Base-by-base conservation (phyloP, 2,888 invertebrate genomes). In the Hofmannophila pseudospretella region DNA sequence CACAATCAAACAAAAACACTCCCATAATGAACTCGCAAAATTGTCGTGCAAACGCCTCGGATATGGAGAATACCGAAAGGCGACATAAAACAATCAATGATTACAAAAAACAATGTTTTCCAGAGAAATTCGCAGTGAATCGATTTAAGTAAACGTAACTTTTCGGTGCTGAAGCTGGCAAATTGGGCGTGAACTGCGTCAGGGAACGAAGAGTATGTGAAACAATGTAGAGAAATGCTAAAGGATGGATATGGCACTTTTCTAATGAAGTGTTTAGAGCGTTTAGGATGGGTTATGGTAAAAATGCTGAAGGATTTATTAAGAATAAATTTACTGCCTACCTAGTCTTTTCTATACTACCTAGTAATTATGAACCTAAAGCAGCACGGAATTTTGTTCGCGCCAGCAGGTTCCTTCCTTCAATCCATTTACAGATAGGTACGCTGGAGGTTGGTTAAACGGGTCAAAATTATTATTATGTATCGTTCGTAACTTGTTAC, bases 101-200 rank as follows among this genome's bases (percentile, higher is more conserved):
- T n/a, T n/a, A 16, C 16, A 3, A 16, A 16, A 16, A 16, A 16
- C 16, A 16, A 16, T 28, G 28, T 34, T 12, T 32, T 38, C 25
- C 26, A 32, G 29, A 49, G 47, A 52, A 52, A 27, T 49, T 52
- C 46, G 40, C 48, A 26, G 20, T 51, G 32, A 58, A 65, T 64
- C 57, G 55, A 59, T 61, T 62, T 67, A 61, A 66, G 61, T 59
- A 59, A 59, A 58, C 58, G 52, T 71, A 64, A 68, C 69, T 69
- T 69, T 70, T 71, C 69, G 63, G 57, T 57, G 56, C 62, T 52
- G 47, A 56, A 52, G 48, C 60, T 54, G 58, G 59, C 64, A 71
- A 73, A 72, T 72, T 66, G 68, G 58, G 68, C 70, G 70, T 69
- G 60, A 73, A 70, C 42, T 58, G 58, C 55, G 59, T 55, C 53